Conservation (phyloP, 2,888 invertebrate genomes). For the Sabatieria punctata region DNA sequence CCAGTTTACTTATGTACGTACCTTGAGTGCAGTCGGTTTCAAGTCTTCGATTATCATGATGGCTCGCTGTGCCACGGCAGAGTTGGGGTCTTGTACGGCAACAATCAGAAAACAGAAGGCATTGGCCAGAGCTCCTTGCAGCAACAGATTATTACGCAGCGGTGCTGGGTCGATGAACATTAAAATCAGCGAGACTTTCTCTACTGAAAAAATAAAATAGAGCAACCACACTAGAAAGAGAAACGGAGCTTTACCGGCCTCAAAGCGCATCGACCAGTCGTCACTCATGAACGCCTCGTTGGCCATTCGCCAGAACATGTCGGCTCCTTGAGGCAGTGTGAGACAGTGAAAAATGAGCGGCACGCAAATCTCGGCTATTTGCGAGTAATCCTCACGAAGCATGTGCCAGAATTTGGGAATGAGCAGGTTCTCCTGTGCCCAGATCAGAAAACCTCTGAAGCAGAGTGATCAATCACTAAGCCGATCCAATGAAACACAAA, state of each 20-base stretch:
- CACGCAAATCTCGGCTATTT: slow-evolving; percentile 31
- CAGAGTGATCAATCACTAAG: slow-evolving; percentile 53
- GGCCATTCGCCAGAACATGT: slow-evolving; percentile 86
- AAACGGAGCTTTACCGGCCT: slow-evolving; percentile 47
- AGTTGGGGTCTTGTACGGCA: slow-evolving; percentile 84
- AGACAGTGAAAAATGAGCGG: slow-evolving; percentile 85
- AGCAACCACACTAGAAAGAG: not conserved
- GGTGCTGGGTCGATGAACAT: slow-evolving; percentile 79
- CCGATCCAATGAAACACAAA: slow-evolving; percentile 1
- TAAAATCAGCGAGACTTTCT: slow-evolving; percentile 77
- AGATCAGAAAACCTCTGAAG: slow-evolving; percentile 75
- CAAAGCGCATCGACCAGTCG: slow-evolving; percentile 74
- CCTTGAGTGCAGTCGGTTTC: slow-evolving; percentile 68
- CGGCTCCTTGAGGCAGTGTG: slow-evolving; percentile 76
- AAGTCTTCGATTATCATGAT: slow-evolving; percentile 80
- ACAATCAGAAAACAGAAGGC: slow-evolving; percentile 91
- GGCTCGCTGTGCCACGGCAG: slow-evolving; percentile 81
- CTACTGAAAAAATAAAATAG: slow-evolving; percentile 45
- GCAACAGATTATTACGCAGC: slow-evolving; percentile 51
- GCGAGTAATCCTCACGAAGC: slow-evolving; percentile 24
- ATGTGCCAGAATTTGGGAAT: slow-evolving; percentile 57
- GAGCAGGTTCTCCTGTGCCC: slow-evolving; percentile 84
- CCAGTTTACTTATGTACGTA: slow-evolving; percentile 35
- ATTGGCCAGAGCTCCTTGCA: slow-evolving; percentile 84
- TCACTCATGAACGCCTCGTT: slow-evolving; percentile 78